Evolutionary conservation across 2,797 vertebrate species (phyloP).

Genomic region (Aselliscus stoliczkanus): DNA sequence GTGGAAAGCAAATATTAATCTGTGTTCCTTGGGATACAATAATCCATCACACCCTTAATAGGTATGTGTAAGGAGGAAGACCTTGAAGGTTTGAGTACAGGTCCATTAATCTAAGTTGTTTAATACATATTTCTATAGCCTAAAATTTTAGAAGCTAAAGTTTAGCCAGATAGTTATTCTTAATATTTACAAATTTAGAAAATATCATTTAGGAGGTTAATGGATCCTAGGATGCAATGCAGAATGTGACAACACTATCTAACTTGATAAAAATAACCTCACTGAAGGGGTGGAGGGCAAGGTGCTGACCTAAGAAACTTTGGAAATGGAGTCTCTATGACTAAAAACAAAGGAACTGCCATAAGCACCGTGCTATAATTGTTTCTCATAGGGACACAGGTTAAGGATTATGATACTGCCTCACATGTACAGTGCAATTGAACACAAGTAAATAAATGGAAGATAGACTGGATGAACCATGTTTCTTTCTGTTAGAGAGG

Average conservation of each 20-base stretch:
- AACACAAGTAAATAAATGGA: not conserved
- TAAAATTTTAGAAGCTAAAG: not conserved
- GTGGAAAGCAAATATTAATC: constrained; percentile 4
- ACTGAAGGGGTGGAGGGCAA: too few species aligned
- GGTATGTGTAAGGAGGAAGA: not conserved
- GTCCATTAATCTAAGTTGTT: not conserved
- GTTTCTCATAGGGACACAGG: not conserved
- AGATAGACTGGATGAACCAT: not conserved
- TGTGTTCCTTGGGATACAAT: not conserved
- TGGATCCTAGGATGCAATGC: too few species aligned
- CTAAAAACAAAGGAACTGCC: not conserved
- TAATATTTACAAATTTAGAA: not conserved
- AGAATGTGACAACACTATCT: too few species aligned
- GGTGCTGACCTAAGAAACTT: too few species aligned
- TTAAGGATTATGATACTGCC: too few species aligned
- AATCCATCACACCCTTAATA: not conserved
- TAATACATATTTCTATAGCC: not conserved
- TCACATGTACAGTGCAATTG: not conserved
- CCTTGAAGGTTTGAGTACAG: not conserved
- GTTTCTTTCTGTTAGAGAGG: not conserved
- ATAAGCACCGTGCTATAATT: too few species aligned
- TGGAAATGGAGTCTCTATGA: not conserved
- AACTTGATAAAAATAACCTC: too few species aligned
- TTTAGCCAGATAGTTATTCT: not conserved
- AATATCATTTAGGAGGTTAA: too few species aligned